Conservation (phyloP, 1,140 invertebrate genomes). For the Popillia japonica region DNA sequence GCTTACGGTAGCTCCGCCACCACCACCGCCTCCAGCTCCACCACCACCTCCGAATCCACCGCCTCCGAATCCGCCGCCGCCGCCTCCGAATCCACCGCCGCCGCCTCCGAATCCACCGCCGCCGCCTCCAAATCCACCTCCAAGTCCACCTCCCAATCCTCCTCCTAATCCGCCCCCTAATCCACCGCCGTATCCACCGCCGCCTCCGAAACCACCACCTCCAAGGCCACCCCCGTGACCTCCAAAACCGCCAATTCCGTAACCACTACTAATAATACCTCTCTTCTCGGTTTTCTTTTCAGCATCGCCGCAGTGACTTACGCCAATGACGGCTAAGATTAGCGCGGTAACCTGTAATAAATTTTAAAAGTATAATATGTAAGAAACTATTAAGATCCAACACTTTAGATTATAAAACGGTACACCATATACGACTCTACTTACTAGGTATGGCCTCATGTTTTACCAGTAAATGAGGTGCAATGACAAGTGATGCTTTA, state of each 20-base stretch:
- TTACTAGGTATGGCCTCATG: constrained; percentile 24
- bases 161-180: constrained; percentile 30
- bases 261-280: constrained; percentile 52
- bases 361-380: constrained; percentile 5
- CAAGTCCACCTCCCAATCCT: constrained; percentile 43
- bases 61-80: constrained; percentile 41
- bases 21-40: constrained; percentile 43
- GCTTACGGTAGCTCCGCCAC: constrained; percentile 45
- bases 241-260: constrained; percentile 45
- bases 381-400: background rate
- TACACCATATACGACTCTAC: background rate
- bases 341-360: constrained; percentile 50
- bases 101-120: constrained; percentile 44
- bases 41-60: constrained; percentile 44
- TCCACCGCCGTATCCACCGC: constrained; percentile 38
- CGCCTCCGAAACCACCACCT: constrained; percentile 33
- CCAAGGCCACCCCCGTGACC: constrained; percentile 40
- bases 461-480: constrained; percentile 14
- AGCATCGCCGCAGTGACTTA: constrained; percentile 49
- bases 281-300: constrained; percentile 51
- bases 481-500: constrained; percentile 31
- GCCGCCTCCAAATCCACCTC: constrained; percentile 42
- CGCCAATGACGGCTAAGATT: constrained; percentile 51
- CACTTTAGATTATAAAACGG: background rate
- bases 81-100: constrained; percentile 39